Base-by-base conservation (phyloP, 2,888 invertebrate genomes). In the Idaea dimidiata region DNA sequence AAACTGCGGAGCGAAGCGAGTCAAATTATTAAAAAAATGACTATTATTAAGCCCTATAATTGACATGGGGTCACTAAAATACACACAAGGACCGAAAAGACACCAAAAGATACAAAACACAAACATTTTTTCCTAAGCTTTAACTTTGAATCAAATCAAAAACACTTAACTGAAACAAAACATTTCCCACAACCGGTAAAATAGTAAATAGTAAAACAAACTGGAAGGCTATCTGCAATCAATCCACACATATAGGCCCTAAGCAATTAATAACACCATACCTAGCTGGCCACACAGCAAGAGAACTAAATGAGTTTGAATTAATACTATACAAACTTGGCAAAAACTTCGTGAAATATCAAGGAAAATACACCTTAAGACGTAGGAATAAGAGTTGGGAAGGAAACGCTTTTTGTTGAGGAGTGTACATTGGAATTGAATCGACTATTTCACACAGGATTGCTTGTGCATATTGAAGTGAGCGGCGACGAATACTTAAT, bases 381-480 rank as follows among this genome's bases (percentile, higher is more conserved):
- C 43, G 43, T 43, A 14, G 14, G 43, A 4, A 7, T 43, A 43
- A 10, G 43, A 43, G 43, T 43, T 43, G 43, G 43, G 43, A 43
- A 8, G 43, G 10, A 43, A 32, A 17, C 72, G 72, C 76, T 43
- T 43, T 43, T 43, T 43, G 43, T 43, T 0, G 10, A 0, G 3
- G 43, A 70, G 70, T 58, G 54, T 60, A 70, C 68, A 86, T 87
- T 84, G 82, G 85, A 85, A 87, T 87, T 87, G 86, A 87, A 87
- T 87, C 79, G 86, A 75, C 77, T 68, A 77, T 77, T 83, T 79
- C 72, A 72, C 78, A 73, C 78, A 73, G 69, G 72, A 75, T 76
- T 75, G 74, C 59, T 43, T 43, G 43, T 10, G 7, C 43, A 43
- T 43, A 10, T 14, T 43, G 43, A 10, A 43, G 43, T 43, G 43